These are phyloP conservation scores for Oxygymnocypris stewartii DNA, from an alignment of 2,113 vertebrate species.

Conservation along the genomic window DNA sequence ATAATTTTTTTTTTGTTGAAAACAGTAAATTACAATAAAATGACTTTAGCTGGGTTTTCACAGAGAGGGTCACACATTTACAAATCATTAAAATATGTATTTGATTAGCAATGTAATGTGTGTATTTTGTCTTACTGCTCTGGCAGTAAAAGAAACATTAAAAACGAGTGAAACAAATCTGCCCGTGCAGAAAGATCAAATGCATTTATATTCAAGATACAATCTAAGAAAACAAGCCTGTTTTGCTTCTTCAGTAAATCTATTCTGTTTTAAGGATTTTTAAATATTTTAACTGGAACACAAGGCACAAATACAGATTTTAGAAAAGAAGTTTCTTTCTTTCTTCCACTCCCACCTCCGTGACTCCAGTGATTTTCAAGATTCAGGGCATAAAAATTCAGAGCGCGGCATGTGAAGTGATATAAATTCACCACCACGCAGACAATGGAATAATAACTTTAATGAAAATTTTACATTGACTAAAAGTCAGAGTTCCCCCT, in stretches of 20 bases:
- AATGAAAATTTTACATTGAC: conserved; percentile 74
- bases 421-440: conserved; percentile 72
- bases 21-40: too few species aligned
- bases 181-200: not conserved
- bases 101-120: not conserved
- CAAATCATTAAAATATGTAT: not conserved
- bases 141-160: not conserved
- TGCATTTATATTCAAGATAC: not conserved
- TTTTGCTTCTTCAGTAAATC: not conserved
- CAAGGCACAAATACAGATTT: not conserved
- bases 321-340: not conserved
- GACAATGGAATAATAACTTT: conserved; percentile 74
- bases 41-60: too few species aligned
- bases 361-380: conserved; percentile 53
- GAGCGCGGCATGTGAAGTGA: conserved; percentile 61
- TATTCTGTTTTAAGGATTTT: not conserved
- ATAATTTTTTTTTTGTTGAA: too few species aligned
- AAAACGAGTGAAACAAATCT: not conserved
- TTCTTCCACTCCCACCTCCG: conserved; percentile 15
- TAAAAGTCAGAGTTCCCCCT: conserved; percentile 69
- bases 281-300: not conserved
- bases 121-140: not conserved
- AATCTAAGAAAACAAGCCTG: not conserved
- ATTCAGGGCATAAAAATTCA: conserved; percentile 71
- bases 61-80: not conserved